Evolutionary conservation across 2,113 vertebrate genomes (phyloP), one percentile per base, ranked within the genome.

Genomic region (Mustela lutreola): DNA sequence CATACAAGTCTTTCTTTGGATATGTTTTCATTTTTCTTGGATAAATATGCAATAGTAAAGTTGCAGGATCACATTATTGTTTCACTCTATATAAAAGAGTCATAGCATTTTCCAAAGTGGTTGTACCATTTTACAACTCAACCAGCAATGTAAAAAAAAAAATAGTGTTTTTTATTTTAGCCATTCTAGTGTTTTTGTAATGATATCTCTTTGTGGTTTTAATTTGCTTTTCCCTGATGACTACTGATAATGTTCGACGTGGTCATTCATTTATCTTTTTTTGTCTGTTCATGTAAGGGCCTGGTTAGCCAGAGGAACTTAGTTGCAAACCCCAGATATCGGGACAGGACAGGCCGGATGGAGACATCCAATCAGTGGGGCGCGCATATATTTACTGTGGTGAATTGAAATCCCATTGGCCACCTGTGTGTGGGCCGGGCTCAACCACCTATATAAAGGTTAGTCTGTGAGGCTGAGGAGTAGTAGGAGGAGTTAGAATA

Each of bases 191-290:
- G 39, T 86, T 90, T 92, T 67, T 86, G 21, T 87, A 82, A 86
- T 83, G 60, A 14, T 53, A 76, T 33, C 73, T 45, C 79, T 87
- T 93, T 80, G 36, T 67, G 31, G 36, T 84, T 96, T 94, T 87
- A 90, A 78, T 87, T 75, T 91, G 79, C 16, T 71, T 93, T 95
- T 94, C 76, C 53, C 56, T 88, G 31, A 91, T 33, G 36, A 83
- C 60, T 80, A 87, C 63, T 71, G 7, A 90, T 70, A 83, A 95
- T 21, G 42, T 42, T 58, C 65, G 73, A 71, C 56, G 1, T 83
- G 36, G 33, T 53, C 31, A 70, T 67, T 79, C 70, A 86, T 31
- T 7, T 70, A 31, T 80, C 5, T 91, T 56, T 58, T 86, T 89
- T 92, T 76, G 15, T 85, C 48, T 71, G 6, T 31, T 91, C 45